phyloP scores from a whole-genome alignment of 2,888 invertebrate species.

The Oxytorus armatus region DNA sequence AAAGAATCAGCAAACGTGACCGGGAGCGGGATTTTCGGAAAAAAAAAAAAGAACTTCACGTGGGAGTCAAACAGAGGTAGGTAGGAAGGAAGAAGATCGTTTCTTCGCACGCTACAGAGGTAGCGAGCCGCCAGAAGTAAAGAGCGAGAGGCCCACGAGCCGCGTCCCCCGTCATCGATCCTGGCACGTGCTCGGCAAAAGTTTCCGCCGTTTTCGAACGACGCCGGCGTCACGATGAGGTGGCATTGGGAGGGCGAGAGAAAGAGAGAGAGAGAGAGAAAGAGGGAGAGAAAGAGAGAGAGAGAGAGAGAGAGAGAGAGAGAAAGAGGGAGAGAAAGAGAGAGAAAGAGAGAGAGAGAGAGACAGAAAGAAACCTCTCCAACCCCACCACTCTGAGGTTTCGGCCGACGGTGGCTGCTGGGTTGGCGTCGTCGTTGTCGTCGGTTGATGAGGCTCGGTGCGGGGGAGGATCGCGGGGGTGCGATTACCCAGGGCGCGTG shows the following conservation, averaged over 20 bases:
- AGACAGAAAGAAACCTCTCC: constrained; percentile 19
- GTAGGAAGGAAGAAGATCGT: constrained; percentile 56
- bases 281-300: constrained; percentile 37
- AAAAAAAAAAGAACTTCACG: constrained; percentile 15
- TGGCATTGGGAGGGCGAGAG: constrained; percentile 23
- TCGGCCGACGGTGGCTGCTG: constrained; percentile 45
- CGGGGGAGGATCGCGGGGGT: constrained; percentile 58
- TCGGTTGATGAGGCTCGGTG: constrained; percentile 41
- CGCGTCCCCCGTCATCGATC: constrained; percentile 65
- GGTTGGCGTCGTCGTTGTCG: constrained; percentile 55
- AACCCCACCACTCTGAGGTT: constrained; percentile 44
- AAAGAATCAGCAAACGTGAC: neutral
- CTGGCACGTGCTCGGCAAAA: constrained; percentile 68
- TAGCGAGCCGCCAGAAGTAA: constrained; percentile 13
- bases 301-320: constrained; percentile 40
- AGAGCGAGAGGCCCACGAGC: constrained; percentile 50
- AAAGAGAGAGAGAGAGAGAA: constrained; percentile 17
- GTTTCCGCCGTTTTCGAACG: constrained; percentile 67
- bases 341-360: constrained; percentile 48
- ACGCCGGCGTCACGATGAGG: constrained; percentile 60
- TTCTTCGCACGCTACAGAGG: constrained; percentile 42
- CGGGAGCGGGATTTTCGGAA: constrained; percentile 4
- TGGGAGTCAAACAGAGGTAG: constrained; percentile 18
- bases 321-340: constrained; percentile 33
- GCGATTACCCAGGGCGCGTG: constrained; percentile 63